Percentiles rank a stretch among this genome's conserved stretches.
Conservation (phyloP, 1,140 invertebrate genomes). For the Eufriesea mexicana region DNA sequence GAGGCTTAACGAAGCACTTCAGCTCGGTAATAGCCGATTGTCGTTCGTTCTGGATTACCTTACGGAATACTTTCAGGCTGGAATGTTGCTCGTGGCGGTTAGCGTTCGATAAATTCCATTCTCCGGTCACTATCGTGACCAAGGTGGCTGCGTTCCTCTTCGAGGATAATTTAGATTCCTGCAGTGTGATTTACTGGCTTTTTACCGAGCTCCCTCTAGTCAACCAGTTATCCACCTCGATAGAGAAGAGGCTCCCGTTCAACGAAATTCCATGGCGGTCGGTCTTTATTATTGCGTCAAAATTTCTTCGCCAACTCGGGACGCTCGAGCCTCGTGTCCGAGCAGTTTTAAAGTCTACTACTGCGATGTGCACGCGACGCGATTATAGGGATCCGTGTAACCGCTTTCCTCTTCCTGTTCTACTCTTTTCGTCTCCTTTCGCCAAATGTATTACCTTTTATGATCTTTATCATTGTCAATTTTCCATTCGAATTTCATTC, state of each 20-base stretch:
- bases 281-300: slow-evolving; percentile 22
- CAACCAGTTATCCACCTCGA: slow-evolving; percentile 31
- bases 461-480: no score
- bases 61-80: slow-evolving; percentile 70
- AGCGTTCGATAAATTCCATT: slow-evolving; percentile 75
- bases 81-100: slow-evolving; percentile 71
- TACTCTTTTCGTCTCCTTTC: no score
- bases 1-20: slow-evolving; percentile 35
- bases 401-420: not conserved
- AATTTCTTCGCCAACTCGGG: slow-evolving; percentile 7
- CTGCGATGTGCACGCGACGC: not conserved
- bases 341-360: not conserved
- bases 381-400: not conserved
- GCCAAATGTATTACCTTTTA: no score
- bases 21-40: slow-evolving; percentile 27
- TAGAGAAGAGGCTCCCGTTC: slow-evolving; percentile 28
- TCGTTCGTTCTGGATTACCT: slow-evolving; percentile 58
- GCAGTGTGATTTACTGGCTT: slow-evolving; percentile 73
- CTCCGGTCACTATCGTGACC: slow-evolving; percentile 61
- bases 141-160: slow-evolving; percentile 71
- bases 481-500: no score
- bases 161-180: slow-evolving; percentile 76
- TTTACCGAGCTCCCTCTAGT: slow-evolving; percentile 61
- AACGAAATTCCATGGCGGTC: slow-evolving; percentile 27
- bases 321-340: not conserved